Evolutionary conservation across 1,140 invertebrate species (phyloP).

Genomic region (Leptinotarsa lineolata): DNA sequence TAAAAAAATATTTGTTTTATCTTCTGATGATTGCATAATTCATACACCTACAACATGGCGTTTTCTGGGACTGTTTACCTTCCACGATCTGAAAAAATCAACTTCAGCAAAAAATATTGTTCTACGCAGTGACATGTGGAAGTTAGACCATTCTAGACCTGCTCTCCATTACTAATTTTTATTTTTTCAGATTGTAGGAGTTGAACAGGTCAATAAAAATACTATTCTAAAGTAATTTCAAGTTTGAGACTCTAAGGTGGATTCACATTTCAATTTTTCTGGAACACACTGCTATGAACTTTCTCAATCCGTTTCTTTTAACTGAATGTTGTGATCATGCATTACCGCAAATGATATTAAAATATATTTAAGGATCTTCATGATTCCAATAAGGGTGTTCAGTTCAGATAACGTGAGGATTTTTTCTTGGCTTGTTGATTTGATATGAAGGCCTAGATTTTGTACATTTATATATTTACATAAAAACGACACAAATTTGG

Average conservation of each 20-base stretch:
- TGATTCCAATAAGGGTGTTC: not conserved
- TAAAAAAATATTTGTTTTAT: too few relatives aligned
- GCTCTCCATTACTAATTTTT: not conserved
- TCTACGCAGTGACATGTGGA: too few relatives aligned
- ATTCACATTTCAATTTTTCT: not conserved
- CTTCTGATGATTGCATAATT: too few relatives aligned
- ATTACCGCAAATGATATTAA: conserved; percentile 1
- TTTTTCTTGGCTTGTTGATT: not conserved
- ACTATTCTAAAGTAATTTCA: conserved; percentile 1
- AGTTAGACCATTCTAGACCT: too few relatives aligned
- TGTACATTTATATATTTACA: conserved; percentile 31
- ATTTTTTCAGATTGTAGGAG: not conserved
- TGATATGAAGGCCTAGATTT: conserved; percentile 19
- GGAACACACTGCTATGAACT: too few relatives aligned
- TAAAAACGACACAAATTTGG: conserved; percentile 17
- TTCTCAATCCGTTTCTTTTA: too few relatives aligned
- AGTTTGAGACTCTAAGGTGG: too few relatives aligned
- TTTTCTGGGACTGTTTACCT: too few relatives aligned
- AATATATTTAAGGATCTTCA: not conserved
- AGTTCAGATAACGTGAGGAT: not conserved
- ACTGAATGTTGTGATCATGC: not conserved
- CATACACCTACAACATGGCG: too few relatives aligned
- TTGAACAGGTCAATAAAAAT: not conserved
- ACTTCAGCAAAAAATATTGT: too few relatives aligned
- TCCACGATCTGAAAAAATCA: too few relatives aligned